phyloP scores from a whole-genome alignment of 2,888 invertebrate species.

The Cephus pygmeus region DNA sequence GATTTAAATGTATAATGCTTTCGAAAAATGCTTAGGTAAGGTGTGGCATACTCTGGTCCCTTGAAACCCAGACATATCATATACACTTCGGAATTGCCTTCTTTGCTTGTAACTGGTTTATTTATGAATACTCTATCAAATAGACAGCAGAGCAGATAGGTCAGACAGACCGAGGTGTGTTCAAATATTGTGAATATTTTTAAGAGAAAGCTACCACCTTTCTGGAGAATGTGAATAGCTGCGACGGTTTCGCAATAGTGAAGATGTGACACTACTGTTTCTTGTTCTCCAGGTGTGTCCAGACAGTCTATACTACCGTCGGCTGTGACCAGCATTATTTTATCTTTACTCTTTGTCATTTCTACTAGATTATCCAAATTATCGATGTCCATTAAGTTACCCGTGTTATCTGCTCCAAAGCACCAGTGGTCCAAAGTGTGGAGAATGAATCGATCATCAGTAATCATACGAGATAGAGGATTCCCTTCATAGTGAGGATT shows the following conservation, averaged over 20 bases:
- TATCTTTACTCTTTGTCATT: constrained; percentile 67
- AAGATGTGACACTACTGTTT: constrained; percentile 79
- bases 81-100: constrained; percentile 95
- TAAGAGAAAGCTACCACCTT: constrained; percentile 82
- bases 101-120: constrained; percentile 93
- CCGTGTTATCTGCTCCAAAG: constrained; percentile 88
- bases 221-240: constrained; percentile 77
- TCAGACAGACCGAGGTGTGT: constrained; percentile 79
- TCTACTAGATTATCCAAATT: constrained; percentile 76
- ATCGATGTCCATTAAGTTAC: constrained; percentile 79
- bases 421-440: constrained; percentile 84
- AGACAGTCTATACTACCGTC: constrained; percentile 95
- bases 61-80: constrained; percentile 78
- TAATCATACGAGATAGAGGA: constrained; percentile 75
- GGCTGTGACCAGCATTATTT: constrained; percentile 82
- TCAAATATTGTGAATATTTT: constrained; percentile 95
- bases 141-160: constrained; percentile 81
- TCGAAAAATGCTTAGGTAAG: constrained; percentile 67
- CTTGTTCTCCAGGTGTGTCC: constrained; percentile 87
- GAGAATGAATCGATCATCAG: constrained; percentile 87
- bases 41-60: constrained; percentile 64
- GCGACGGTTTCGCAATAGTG: constrained; percentile 87
- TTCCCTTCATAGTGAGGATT: constrained; percentile 95
- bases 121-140: constrained; percentile 81
- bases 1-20: constrained; percentile 65